Evolutionary conservation across 2,113 vertebrate genomes (phyloP).

Genomic region (Menidia beryllina): DNA sequence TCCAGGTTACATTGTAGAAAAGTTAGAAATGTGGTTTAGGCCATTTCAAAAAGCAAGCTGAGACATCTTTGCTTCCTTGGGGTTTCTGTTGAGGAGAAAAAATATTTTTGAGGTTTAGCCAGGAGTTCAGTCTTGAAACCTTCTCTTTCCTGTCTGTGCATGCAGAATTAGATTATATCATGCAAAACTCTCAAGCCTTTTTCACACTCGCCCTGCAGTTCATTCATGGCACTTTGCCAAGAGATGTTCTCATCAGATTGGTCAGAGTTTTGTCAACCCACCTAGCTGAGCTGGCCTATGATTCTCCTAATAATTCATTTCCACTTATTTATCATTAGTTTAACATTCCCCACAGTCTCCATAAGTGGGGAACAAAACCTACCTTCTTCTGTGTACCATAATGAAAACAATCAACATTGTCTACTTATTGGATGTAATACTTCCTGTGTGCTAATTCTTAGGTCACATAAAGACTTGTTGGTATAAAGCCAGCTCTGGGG

Average conservation of each 20-base stretch:
- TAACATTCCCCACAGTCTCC: too few species aligned
- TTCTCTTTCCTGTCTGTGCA: conserved; percentile 7
- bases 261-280: too few species aligned
- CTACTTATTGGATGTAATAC: too few species aligned
- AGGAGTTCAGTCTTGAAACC: not conserved
- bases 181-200: not conserved
- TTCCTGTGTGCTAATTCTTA: too few species aligned
- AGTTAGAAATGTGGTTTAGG: not conserved
- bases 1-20: not conserved
- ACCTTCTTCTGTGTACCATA: too few species aligned
- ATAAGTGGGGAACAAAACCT: too few species aligned
- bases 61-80: conserved; percentile 1
- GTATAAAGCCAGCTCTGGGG: too few species aligned
- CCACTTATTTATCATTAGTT: not conserved
- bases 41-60: not conserved
- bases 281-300: too few species aligned
- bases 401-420: too few species aligned
- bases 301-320: not conserved
- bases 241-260: not conserved
- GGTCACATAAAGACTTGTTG: too few species aligned
- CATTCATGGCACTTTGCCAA: not conserved
- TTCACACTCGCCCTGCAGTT: not conserved
- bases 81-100: not conserved
- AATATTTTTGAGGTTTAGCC: conserved; percentile 15
- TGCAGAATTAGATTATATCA: not conserved